These are phyloP conservation scores for Cydia strobilella DNA, from an alignment of 1,140 invertebrate genomes.

Conservation along the genomic window DNA sequence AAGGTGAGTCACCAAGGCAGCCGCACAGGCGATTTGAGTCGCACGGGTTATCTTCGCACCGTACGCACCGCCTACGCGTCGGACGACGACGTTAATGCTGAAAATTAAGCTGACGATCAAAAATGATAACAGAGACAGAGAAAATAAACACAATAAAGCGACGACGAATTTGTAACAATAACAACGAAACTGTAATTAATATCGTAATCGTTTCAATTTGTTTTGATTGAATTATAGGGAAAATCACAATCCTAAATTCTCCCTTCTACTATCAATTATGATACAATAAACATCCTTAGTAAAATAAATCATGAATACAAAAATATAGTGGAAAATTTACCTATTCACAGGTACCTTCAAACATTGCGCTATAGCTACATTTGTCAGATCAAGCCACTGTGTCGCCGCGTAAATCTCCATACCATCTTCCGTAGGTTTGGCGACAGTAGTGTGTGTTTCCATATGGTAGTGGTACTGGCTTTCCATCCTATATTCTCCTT, in stretches of 20 bases:
- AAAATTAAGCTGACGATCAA: slow-evolving; percentile 37
- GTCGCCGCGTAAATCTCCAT: slow-evolving; percentile 81
- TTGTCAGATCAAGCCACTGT: slow-evolving; percentile 79
- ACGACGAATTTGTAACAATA: background rate
- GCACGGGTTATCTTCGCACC: slow-evolving; percentile 65
- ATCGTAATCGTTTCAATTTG: too few species aligned
- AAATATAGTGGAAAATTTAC: slow-evolving; percentile 54
- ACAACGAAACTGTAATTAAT: background rate
- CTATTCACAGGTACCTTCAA: slow-evolving; percentile 25
- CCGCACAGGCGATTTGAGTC: slow-evolving; percentile 55
- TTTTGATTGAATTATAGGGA: too few species aligned
- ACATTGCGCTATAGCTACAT: slow-evolving; percentile 11
- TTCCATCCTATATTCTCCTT: slow-evolving; percentile 45
- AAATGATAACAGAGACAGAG: background rate
- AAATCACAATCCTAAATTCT: too few species aligned
- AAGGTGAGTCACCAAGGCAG: slow-evolving; percentile 58
- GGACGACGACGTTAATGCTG: slow-evolving; percentile 66
- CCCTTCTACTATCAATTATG: too few species aligned
- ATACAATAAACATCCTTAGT: too few species aligned
- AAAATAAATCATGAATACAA: too few species aligned
- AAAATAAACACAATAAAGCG: background rate
- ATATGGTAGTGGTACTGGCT: slow-evolving; percentile 51
- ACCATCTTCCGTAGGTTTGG: slow-evolving; percentile 82
- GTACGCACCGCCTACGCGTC: slow-evolving; percentile 64
- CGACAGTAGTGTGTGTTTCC: slow-evolving; percentile 81